Base-by-base conservation (phyloP, 2,113 vertebrate genomes). In the Henicopernis longicauda region DNA sequence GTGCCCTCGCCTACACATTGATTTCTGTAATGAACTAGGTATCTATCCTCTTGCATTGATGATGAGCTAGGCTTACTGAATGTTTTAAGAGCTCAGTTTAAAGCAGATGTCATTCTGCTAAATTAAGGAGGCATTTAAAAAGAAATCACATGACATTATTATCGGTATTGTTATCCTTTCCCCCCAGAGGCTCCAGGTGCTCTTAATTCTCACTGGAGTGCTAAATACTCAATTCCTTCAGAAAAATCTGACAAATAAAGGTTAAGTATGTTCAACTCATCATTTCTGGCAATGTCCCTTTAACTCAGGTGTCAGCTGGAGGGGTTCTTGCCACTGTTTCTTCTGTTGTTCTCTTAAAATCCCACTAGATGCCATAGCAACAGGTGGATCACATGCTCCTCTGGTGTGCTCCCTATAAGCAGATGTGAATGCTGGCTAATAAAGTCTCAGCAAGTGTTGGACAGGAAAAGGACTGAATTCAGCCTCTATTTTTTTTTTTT, bases 361-460 rank as follows among this genome's bases (percentile, higher is more conserved):
- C 59, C 59, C 82, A 87, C 63, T 71, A 96, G 97, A 86, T 97
- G 79, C 94, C 96, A 96, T 97, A 97, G 97, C 97, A 98, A 98
- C 97, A 97, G 85, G 96, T 96, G 84, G 79, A 93, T 97, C 97
- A 96, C 78, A 71, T 95, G 90, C n/a, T 79, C 78, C 89, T 96
- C 49, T 83, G 38, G 71, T 92, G 70, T 86, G 86, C 92, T 95
- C 72, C 65, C 93, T 97, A 74, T 76, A 86, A 90, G 96, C 97
- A 97, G 95, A 97, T 97, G 95, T 97, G 93, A 97, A 42, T 86
- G 87, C 90, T 94, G 91, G 88, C 93, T 97, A 97, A 97, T 92
- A 84, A 97, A 94, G 73, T 87, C 96, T 95, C 84, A 74, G 80
- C 70, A 95, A 95, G 45, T 52, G 59, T 31, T 86, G 91, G 73